phyloP scores from a whole-genome alignment of 1,140 invertebrate species.

The Amphibalanus amphitrite region DNA sequence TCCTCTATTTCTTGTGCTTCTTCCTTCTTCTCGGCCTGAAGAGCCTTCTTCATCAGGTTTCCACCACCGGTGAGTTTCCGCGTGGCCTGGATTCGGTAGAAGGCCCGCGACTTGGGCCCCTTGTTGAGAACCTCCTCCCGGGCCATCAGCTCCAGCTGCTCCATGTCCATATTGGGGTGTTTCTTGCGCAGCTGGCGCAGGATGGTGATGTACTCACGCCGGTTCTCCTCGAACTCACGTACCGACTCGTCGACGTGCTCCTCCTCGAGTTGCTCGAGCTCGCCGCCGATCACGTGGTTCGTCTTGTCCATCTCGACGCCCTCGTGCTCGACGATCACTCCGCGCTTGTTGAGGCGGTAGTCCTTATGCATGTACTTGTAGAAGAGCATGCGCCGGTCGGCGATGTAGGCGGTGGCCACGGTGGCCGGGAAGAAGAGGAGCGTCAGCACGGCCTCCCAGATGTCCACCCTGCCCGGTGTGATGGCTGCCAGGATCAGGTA shows the following conservation, averaged over 20 bases:
- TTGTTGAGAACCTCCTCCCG: constrained; percentile 80
- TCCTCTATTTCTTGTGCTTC: constrained; percentile 45
- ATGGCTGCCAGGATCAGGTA: constrained; percentile 85
- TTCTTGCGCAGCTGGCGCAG: constrained; percentile 74
- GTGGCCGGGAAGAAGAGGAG: constrained; percentile 94
- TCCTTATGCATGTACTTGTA: constrained; percentile 84
- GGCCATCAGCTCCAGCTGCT: constrained; percentile 82
- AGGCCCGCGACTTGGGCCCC: constrained; percentile 89
- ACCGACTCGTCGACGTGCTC: constrained; percentile 51
- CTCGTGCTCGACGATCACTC: constrained; percentile 74
- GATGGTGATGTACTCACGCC: constrained; percentile 82
- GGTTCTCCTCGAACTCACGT: constrained; percentile 74
- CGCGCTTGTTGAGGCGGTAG: constrained; percentile 76
- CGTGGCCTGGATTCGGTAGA: constrained; percentile 93
- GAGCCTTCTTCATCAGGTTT: constrained; percentile 74
- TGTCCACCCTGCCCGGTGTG: constrained; percentile 65
- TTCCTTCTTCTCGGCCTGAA: constrained; percentile 44
- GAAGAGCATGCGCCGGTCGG: constrained; percentile 72
- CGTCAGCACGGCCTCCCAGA: constrained; percentile 92
- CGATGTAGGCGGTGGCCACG: constrained; percentile 91
- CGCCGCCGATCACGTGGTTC: constrained; percentile 22
- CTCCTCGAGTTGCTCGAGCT: constrained; percentile 33
- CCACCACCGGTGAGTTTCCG: constrained; percentile 87
- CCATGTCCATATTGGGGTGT: constrained; percentile 63
- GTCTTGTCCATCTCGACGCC: constrained; percentile 46